phyloP scores from a whole-genome alignment of 2,797 vertebrate species.

The Pristis pectinata region DNA sequence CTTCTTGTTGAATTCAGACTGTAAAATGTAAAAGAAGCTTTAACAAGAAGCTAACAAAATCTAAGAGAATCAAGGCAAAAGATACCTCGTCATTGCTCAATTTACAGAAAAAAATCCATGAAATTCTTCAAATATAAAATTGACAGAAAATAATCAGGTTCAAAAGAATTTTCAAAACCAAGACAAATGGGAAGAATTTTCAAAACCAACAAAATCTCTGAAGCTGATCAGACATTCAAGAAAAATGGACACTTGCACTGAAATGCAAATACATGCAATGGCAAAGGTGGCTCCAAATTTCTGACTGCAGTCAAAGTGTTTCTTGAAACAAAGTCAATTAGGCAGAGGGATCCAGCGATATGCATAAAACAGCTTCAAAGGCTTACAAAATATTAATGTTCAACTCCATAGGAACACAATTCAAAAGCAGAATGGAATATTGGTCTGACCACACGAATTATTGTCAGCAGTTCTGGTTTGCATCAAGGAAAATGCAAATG shows the following conservation, averaged over 20 bases:
- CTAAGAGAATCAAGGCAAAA: not conserved
- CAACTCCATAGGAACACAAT: not conserved
- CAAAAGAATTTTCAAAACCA: not conserved
- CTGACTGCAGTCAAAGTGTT: not conserved
- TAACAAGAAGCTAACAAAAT: not conserved
- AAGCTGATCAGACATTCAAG: not conserved
- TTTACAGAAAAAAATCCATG: too few relatives aligned
- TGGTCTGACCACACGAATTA: not conserved
- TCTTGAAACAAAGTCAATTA: not conserved
- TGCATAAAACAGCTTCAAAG: not conserved
- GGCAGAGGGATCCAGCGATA: not conserved
- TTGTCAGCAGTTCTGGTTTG: not conserved
- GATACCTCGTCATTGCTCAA: too few relatives aligned
- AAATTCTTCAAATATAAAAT: too few relatives aligned
- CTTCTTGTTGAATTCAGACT: slow-evolving; percentile 80
- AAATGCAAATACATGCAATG: not conserved
- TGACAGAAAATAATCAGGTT: too few relatives aligned
- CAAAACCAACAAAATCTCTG: not conserved
- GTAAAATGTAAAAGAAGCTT: slow-evolving; percentile 45
- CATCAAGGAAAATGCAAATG: not conserved
- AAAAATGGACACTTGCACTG: not conserved
- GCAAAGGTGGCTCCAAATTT: not conserved
- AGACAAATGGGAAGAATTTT: not conserved
- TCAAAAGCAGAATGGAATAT: not conserved
- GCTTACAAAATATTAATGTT: not conserved